Conservation (phyloP, 2,888 invertebrate genomes). For the Sturmia bella region DNA sequence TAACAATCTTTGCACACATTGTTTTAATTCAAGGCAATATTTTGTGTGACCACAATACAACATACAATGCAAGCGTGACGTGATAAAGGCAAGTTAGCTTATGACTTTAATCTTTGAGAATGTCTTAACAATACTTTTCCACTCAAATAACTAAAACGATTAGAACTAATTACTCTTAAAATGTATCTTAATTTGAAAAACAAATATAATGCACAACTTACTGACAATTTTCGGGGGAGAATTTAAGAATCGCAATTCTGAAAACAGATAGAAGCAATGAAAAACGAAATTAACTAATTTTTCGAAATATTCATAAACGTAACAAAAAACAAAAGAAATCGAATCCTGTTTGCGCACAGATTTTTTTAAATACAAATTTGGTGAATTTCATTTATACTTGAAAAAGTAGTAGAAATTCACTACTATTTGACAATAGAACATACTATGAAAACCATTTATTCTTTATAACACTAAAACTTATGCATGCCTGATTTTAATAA, state of each 20-base stretch:
- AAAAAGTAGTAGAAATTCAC: too few species aligned
- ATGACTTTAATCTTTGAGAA: conserved; percentile 34
- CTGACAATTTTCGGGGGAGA: neutral
- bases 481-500: too few species aligned
- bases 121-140: conserved; percentile 37
- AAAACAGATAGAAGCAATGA: too few species aligned
- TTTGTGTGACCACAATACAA: conserved; percentile 17
- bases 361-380: too few species aligned
- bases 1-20: neutral
- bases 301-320: too few species aligned
- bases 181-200: neutral
- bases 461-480: too few species aligned
- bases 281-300: too few species aligned
- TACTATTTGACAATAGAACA: too few species aligned
- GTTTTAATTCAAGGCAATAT: conserved; percentile 1
- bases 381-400: too few species aligned
- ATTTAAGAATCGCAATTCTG: too few species aligned
- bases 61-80: conserved; percentile 39
- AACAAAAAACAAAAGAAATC: neutral
- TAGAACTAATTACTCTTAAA: conserved; percentile 14
- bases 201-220: neutral
- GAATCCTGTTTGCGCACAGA: too few species aligned
- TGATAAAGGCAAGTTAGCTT: conserved; percentile 40
- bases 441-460: too few species aligned
- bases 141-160: conserved; percentile 25